Percentiles rank a stretch among this genome's conserved stretches.
phyloP scores from a whole-genome alignment of 2,888 invertebrate genomes.

The Orthosia cruda region DNA sequence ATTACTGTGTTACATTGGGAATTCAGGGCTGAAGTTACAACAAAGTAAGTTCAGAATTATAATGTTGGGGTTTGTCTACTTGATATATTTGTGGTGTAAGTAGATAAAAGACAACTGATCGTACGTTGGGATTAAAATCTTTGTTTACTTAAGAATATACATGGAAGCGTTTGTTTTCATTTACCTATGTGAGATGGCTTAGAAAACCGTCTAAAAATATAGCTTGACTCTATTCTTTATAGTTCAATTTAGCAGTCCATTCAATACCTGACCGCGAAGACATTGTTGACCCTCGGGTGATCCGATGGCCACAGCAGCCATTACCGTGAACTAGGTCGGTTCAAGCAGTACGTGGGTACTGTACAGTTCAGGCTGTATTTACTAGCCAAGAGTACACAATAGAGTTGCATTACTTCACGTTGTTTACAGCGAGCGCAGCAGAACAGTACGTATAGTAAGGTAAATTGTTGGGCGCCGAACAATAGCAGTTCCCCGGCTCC shows the following conservation, averaged over 20 bases:
- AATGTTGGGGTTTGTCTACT: not conserved
- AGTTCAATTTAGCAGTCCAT: not conserved
- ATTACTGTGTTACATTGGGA: slow-evolving; percentile 1
- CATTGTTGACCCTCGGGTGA: slow-evolving; percentile 13
- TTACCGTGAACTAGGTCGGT: slow-evolving; percentile 21
- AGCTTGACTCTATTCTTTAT: slow-evolving; percentile 8
- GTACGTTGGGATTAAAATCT: not conserved
- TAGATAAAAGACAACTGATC: not conserved
- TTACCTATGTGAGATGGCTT: not conserved
- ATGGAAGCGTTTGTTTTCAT: not conserved
- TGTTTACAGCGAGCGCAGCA: slow-evolving; percentile 29
- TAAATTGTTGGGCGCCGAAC: slow-evolving; percentile 28
- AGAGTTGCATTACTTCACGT: slow-evolving; percentile 37
- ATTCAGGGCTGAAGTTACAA: not conserved
- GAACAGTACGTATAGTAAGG: slow-evolving; percentile 3
- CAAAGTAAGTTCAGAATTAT: not conserved
- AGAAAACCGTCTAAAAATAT: not conserved
- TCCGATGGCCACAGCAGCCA: not conserved
- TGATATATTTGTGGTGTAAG: not conserved
- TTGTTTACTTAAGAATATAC: not conserved
- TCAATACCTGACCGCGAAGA: not conserved
- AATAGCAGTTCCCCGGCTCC: slow-evolving; percentile 20
- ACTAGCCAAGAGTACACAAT: slow-evolving; percentile 42
- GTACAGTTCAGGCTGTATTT: slow-evolving; percentile 12
- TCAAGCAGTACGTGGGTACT: not conserved